phyloP scores from a whole-genome alignment of 1,140 invertebrate species.

The Ostrea denselamellosa region DNA sequence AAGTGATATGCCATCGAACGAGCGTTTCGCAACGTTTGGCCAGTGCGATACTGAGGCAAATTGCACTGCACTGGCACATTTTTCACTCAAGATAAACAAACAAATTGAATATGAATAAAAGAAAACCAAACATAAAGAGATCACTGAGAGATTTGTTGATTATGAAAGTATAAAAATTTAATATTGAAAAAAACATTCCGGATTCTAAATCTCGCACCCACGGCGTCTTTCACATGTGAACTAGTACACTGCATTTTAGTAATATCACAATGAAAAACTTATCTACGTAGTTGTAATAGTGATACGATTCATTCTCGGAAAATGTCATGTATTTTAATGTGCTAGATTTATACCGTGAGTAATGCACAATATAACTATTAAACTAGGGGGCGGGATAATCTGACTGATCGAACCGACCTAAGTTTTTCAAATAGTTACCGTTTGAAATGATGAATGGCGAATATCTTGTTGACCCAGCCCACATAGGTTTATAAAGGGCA shows the following conservation, averaged over 20 bases:
- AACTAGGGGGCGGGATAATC: not conserved
- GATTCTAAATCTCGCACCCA: not conserved
- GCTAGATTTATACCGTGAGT: not conserved
- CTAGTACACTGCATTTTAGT: not conserved
- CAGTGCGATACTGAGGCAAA: not conserved
- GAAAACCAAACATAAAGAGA: not conserved
- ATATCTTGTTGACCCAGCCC: slow-evolving; percentile 1
- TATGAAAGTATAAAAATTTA: not conserved
- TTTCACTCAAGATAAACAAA: not conserved
- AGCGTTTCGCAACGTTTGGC: not conserved
- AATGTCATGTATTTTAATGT: slow-evolving; percentile 1
- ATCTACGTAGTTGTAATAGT: not conserved
- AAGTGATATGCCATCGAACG: not conserved
- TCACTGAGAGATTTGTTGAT: not conserved
- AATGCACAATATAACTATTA: slow-evolving; percentile 22
- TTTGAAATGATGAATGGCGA: slow-evolving; percentile 13
- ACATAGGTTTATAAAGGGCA: slow-evolving; percentile 12
- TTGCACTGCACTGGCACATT: not conserved
- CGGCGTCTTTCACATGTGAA: not conserved
- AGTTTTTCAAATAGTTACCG: slow-evolving; percentile 24
- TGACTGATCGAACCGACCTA: not conserved
- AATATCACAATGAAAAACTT: not conserved
- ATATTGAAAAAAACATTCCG: not conserved
- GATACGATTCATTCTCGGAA: not conserved
- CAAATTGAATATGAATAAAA: not conserved